phyloP scores from a whole-genome alignment of 1,140 invertebrate species.

The Zophobas morio region DNA sequence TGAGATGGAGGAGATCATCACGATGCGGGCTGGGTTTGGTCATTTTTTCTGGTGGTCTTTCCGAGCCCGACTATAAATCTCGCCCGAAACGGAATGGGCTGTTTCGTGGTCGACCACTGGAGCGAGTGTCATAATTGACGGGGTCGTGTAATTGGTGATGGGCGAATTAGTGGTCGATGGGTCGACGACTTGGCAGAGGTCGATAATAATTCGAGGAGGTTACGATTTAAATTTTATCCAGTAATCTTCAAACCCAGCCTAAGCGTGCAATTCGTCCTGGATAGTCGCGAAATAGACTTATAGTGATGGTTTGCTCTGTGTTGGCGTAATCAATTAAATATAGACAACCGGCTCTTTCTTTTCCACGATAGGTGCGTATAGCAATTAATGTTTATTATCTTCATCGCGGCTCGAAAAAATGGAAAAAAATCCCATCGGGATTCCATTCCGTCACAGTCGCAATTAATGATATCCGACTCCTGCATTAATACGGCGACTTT shows the following conservation, averaged over 20 bases:
- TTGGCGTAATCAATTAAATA: too few relatives aligned
- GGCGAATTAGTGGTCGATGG: background rate
- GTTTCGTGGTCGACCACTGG: background rate
- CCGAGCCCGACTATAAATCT: conserved; percentile 20
- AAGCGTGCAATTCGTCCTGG: too few relatives aligned
- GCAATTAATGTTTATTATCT: conserved; percentile 21
- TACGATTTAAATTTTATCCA: too few relatives aligned
- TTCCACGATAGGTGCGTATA: too few relatives aligned
- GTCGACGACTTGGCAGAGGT: background rate
- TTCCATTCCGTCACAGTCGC: conserved; percentile 20
- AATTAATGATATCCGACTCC: conserved; percentile 15
- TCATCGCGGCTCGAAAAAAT: background rate
- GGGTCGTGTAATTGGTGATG: conserved; percentile 3
- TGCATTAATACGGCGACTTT: conserved; percentile 20
- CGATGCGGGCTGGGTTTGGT: conserved; percentile 12
- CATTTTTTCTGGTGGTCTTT: background rate
- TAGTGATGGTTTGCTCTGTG: too few relatives aligned
- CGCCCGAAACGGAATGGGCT: background rate
- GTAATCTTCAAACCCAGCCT: too few relatives aligned
- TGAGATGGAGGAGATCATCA: conserved; percentile 5
- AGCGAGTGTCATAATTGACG: conserved; percentile 29
- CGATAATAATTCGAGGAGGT: too few relatives aligned
- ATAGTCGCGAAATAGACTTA: too few relatives aligned
- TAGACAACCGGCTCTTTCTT: too few relatives aligned
- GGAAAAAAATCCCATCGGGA: background rate